phyloP scores from a whole-genome alignment of 2,113 vertebrate species.

The Eleginops maclovinus region DNA sequence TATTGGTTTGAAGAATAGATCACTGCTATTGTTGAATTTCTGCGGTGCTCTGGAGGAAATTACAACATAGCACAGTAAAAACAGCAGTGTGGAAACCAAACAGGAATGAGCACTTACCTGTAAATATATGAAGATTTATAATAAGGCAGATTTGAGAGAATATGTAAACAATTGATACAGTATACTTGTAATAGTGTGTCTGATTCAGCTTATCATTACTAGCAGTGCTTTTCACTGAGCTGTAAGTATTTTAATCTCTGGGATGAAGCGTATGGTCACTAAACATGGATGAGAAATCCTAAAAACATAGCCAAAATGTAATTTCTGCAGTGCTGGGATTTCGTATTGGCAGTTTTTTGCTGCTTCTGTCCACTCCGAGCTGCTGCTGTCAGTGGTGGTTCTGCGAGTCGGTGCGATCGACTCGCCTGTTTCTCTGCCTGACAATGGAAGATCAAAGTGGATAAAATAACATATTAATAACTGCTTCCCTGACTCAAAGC shows the following conservation, averaged over 20 bases:
- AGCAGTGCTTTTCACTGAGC: neutral
- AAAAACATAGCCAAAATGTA: neutral
- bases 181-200: neutral
- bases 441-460: conserved; percentile 50
- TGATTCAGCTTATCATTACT: neutral
- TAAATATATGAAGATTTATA: too few species aligned
- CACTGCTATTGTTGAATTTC: neutral
- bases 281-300: conserved; percentile 9
- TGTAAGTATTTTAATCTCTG: neutral
- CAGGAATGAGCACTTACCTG: conserved; percentile 4
- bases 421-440: conserved; percentile 35
- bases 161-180: neutral
- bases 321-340: conserved; percentile 2
- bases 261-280: neutral
- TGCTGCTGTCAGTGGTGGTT: conserved; percentile 29
- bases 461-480: conserved; percentile 61
- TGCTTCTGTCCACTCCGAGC: conserved; percentile 14
- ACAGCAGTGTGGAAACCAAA: neutral
- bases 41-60: neutral
- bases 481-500: conserved; percentile 37
- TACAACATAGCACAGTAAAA: neutral
- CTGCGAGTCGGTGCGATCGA: conserved; percentile 19
- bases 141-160: neutral
- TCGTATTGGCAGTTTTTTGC: neutral
- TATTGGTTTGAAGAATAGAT: neutral